Conservation (phyloP, 2,888 invertebrate species). For the Macrophya alboannulata region DNA sequence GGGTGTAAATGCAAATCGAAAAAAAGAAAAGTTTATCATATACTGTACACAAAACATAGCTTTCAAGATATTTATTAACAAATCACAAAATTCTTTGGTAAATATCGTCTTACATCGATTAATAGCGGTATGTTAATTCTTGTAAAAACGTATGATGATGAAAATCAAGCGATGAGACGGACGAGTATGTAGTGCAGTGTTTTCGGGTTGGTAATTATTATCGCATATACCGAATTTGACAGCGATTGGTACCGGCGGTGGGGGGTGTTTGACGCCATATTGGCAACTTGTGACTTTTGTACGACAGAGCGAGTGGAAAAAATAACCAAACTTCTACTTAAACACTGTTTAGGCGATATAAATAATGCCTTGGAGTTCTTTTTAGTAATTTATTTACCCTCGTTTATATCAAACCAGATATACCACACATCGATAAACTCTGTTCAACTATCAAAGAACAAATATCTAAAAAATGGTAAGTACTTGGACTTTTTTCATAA, state of each 20-base stretch:
- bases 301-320: slow-evolving; percentile 69
- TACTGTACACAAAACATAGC: background rate
- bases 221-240: slow-evolving; percentile 60
- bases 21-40: background rate
- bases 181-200: background rate
- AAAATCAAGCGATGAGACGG: background rate
- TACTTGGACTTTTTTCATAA: background rate
- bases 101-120: background rate
- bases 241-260: slow-evolving; percentile 62
- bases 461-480: slow-evolving; percentile 15
- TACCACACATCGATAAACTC: background rate
- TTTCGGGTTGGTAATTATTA: background rate
- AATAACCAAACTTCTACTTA: slow-evolving; percentile 72
- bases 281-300: slow-evolving; percentile 79
- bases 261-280: slow-evolving; percentile 75
- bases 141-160: background rate
- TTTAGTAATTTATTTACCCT: slow-evolving; percentile 63
- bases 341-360: slow-evolving; percentile 62
- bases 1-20: background rate
- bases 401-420: background rate
- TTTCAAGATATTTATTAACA: too few relatives aligned
- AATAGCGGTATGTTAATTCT: background rate
- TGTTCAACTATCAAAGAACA: background rate
- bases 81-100: background rate
- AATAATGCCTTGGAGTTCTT: slow-evolving; percentile 73